phyloP scores from a whole-genome alignment of 2,113 vertebrate genomes.

The Rhea pennata region DNA sequence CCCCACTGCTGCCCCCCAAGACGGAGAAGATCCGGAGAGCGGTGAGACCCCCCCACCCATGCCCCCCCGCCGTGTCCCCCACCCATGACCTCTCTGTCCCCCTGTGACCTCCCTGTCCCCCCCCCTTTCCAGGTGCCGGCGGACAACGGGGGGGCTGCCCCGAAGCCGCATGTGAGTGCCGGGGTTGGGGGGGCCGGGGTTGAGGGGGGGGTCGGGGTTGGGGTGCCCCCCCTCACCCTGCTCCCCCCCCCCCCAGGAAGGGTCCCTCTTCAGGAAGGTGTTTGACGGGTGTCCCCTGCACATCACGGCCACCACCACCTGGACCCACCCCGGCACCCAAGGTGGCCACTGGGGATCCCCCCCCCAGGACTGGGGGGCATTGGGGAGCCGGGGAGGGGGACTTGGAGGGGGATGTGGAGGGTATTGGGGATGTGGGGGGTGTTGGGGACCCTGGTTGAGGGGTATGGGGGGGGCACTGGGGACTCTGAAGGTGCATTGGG shows the following conservation, averaged over 20 bases:
- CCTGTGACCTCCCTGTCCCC: no score
- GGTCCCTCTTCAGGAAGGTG: slow-evolving; percentile 82
- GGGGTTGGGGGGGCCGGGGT: no score
- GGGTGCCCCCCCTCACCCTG: neutral
- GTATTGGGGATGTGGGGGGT: no score
- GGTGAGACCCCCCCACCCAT: slow-evolving; percentile 14
- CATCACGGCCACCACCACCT: slow-evolving; percentile 82
- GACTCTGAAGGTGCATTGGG: no score
- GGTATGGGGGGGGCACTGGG: neutral
- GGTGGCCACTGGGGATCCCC: slow-evolving; percentile 60
- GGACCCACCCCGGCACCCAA: slow-evolving; percentile 85
- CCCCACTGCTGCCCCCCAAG: slow-evolving; percentile 87
- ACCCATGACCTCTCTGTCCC: no score
- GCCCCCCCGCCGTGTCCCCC: no score
- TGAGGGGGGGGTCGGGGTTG: no score
- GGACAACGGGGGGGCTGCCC: neutral
- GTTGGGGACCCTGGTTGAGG: no score
- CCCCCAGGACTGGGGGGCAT: neutral
- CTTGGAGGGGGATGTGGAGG: neutral
- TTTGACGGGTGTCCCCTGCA: slow-evolving; percentile 90
- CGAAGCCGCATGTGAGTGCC: neutral
- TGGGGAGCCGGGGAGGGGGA: neutral
- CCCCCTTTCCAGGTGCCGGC: neutral
- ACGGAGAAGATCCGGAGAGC: slow-evolving; percentile 73
- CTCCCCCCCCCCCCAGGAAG: slow-evolving; percentile 65